Base-by-base conservation (phyloP, 2,797 vertebrate genomes). In the Brachymystax lenok region DNA sequence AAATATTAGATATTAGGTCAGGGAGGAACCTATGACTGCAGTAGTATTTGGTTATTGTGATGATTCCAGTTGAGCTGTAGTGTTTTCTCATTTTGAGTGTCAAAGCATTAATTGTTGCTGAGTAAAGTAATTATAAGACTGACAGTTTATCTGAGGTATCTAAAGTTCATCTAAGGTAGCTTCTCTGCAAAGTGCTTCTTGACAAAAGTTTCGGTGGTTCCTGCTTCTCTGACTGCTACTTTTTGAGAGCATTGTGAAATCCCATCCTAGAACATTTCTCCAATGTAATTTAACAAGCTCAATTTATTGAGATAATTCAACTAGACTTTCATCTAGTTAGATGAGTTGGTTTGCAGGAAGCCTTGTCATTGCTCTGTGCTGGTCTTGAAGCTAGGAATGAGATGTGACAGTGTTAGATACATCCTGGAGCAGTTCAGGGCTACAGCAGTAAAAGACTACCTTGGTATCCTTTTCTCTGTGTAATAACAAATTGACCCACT, bases 301-400 rank as follows among this genome's bases (percentile, higher is more conserved):
- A 80, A 74, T 67, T 56, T 80, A 83, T 79, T 89, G 86, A 88
- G 56, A 27, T 85, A 81, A 90, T 90, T 80, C 61, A 74, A 85
- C 52, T 14, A 61, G 89, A 89, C 86, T 85, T 79, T 85, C 71
- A 70, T 86, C n/a, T 50, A 82, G 81, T 80, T 75, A 64, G 40
- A 79, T 7, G 77, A 81, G 77, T 74, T 75, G 50, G 69, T 87
- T 86, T 77, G 71, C 66, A 74, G 71, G 46, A 79, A 82, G 71
- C 83, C 75, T 84, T 84, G 80, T 80, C 82, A 72, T 79, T 73
- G 73, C 75, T 84, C 78, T 82, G 84, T 73, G 80, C 71, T 81
- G 33, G 83, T 56, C 76, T 27, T 72, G 51, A 77, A 13, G 51
- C 69, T 0, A 2, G 73, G 79, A 77, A 87, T 85, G 71, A 83